A percentile compares a stretch with the other conserved stretches of the same genome.
Evolutionary conservation across 2,797 vertebrate genomes (phyloP).

Genomic region (Gila robusta): DNA sequence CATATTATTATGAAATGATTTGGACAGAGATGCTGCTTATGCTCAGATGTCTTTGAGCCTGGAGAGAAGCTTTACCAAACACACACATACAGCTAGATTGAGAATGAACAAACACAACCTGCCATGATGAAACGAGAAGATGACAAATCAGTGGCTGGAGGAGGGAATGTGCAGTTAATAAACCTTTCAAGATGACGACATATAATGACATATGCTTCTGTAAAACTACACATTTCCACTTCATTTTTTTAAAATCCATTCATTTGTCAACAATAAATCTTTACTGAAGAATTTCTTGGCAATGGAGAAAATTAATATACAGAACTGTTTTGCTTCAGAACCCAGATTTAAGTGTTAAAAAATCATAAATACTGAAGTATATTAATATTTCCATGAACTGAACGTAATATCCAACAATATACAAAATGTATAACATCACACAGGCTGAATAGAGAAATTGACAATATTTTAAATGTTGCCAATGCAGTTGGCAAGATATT

Average conservation of each 20-base stretch:
- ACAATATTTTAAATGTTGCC: neutral
- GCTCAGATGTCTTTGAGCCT: conserved; percentile 42
- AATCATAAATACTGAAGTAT: neutral
- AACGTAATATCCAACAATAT: neutral
- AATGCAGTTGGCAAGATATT: no score
- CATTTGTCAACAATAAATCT: neutral
- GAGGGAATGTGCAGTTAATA: neutral
- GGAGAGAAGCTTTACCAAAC: conserved; percentile 3
- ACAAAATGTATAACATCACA: neutral
- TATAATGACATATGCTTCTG: neutral
- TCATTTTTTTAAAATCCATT: neutral
- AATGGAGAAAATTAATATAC: neutral
- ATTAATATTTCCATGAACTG: neutral
- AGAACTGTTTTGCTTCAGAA: neutral
- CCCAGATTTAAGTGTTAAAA: neutral
- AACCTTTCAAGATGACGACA: neutral
- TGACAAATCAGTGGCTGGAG: no score
- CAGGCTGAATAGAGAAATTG: neutral
- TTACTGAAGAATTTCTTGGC: neutral
- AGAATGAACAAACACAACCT: conserved; percentile 9
- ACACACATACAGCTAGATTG: neutral
- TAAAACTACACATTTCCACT: no score
- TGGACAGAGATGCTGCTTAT: conserved; percentile 40
- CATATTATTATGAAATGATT: conserved; percentile 58
- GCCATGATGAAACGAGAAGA: neutral